A percentile compares a stretch with the other conserved stretches of the same genome.
These are phyloP conservation scores for Acleris laterana DNA, from an alignment of 2,888 invertebrate species.

Conservation along the genomic window DNA sequence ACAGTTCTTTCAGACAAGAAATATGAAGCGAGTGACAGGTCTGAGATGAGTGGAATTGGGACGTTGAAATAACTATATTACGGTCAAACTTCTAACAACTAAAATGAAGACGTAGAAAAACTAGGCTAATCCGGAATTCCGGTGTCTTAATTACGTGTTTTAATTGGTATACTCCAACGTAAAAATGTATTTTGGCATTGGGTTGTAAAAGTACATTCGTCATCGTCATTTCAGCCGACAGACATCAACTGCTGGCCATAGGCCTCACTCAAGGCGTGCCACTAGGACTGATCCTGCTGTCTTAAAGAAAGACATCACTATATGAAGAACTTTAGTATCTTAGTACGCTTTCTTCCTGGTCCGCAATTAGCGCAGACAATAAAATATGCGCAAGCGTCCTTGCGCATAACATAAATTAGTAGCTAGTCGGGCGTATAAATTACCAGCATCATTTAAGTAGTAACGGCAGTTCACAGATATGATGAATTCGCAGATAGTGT, in stretches of 20 bases:
- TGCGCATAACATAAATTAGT: slow-evolving; percentile 43
- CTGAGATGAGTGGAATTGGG: slow-evolving; percentile 1
- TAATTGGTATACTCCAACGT: too few relatives aligned
- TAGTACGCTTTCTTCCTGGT: slow-evolving; percentile 9
- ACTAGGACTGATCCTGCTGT: too few relatives aligned
- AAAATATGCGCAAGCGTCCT: slow-evolving; percentile 39
- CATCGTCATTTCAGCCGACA: too few relatives aligned
- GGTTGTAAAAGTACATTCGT: too few relatives aligned
- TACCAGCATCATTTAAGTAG: slow-evolving; percentile 49
- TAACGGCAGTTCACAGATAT: slow-evolving; percentile 41
- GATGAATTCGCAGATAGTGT: slow-evolving; percentile 48
- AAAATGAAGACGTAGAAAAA: too few relatives aligned
- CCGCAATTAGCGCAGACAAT: slow-evolving; percentile 36
- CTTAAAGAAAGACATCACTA: background rate
- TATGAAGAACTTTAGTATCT: background rate
- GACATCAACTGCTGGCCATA: too few relatives aligned
- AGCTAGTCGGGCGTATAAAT: slow-evolving; percentile 43
- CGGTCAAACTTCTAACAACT: too few relatives aligned
- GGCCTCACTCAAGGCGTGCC: too few relatives aligned
- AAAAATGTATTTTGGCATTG: too few relatives aligned
- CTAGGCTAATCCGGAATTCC: too few relatives aligned
- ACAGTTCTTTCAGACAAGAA: slow-evolving; percentile 28
- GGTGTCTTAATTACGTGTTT: too few relatives aligned
- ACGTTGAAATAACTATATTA: background rate
- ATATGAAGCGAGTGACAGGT: slow-evolving; percentile 36